These are phyloP conservation scores for Pandion haliaetus DNA, from an alignment of 2,113 vertebrate species.

Conservation along the genomic window DNA sequence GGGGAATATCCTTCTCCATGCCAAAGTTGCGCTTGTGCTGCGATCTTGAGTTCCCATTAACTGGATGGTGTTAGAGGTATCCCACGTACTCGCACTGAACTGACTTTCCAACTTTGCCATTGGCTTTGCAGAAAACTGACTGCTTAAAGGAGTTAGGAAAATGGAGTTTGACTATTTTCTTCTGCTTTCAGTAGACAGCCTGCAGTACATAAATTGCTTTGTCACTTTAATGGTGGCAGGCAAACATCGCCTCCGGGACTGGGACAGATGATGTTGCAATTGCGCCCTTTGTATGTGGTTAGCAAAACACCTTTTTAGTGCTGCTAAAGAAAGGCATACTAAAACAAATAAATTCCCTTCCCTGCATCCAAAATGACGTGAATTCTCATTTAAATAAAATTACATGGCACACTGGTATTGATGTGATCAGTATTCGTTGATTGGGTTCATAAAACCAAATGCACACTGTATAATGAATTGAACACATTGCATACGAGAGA, in stretches of 20 bases:
- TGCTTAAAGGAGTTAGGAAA: background rate
- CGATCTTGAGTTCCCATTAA: background rate
- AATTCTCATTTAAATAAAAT: constrained; percentile 60
- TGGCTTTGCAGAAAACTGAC: background rate
- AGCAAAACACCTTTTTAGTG: constrained; percentile 29
- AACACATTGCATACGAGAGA: background rate
- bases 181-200: background rate
- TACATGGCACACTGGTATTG: constrained; percentile 5
- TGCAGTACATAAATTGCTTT: constrained; percentile 32
- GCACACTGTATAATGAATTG: constrained; percentile 13
- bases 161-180: background rate
- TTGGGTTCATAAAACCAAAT: constrained; percentile 50
- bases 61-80: background rate
- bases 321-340: background rate
- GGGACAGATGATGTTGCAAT: constrained; percentile 41
- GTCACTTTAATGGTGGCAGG: constrained; percentile 10
- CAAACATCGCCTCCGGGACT: background rate
- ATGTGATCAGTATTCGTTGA: constrained; percentile 43
- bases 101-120: background rate
- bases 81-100: background rate
- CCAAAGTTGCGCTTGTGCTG: background rate
- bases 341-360: constrained; percentile 26
- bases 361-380: background rate
- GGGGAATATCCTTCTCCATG: background rate
- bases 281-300: constrained; percentile 3